These are phyloP conservation scores for Dryobotodes eremita DNA, from an alignment of 2,888 invertebrate genomes.

Conservation along the genomic window DNA sequence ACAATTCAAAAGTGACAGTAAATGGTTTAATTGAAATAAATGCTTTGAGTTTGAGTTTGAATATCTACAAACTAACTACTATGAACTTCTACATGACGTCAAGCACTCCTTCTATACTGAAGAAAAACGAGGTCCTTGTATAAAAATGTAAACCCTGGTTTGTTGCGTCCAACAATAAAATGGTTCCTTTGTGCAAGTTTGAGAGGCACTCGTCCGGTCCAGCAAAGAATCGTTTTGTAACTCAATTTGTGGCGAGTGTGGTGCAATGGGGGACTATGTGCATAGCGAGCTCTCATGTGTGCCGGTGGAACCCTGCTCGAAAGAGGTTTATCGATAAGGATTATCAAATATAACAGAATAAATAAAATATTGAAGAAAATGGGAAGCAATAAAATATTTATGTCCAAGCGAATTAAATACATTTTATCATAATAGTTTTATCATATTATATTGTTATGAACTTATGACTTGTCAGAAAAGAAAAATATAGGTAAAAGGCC, in stretches of 20 bases:
- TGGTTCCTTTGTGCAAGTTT: conserved; percentile 80
- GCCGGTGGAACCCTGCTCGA: neutral
- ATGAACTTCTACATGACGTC: conserved; percentile 4
- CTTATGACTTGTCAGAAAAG: neutral
- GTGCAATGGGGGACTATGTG: conserved; percentile 66
- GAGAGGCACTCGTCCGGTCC: conserved; percentile 78
- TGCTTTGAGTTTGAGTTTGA: no score
- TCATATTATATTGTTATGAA: no score
- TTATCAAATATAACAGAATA: conserved; percentile 1
- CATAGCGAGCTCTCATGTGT: conserved; percentile 45
- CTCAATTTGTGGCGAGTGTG: conserved; percentile 87
- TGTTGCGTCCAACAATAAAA: conserved; percentile 67
- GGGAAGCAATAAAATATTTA: neutral
- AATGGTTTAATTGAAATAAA: no score
- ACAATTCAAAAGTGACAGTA: no score
- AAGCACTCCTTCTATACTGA: conserved; percentile 15
- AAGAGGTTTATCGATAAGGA: conserved; percentile 38
- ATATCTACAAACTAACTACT: conserved; percentile 1
- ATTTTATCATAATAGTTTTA: no score
- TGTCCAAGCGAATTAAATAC: neutral
- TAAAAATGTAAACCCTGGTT: conserved; percentile 58
- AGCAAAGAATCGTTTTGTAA: conserved; percentile 88
- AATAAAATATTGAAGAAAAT: neutral
- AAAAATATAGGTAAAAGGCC: no score
- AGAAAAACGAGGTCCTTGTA: conserved; percentile 37